Evolutionary conservation across 2,797 vertebrate genomes (phyloP).

Genomic region (Schizopygopsis pylzovi): DNA sequence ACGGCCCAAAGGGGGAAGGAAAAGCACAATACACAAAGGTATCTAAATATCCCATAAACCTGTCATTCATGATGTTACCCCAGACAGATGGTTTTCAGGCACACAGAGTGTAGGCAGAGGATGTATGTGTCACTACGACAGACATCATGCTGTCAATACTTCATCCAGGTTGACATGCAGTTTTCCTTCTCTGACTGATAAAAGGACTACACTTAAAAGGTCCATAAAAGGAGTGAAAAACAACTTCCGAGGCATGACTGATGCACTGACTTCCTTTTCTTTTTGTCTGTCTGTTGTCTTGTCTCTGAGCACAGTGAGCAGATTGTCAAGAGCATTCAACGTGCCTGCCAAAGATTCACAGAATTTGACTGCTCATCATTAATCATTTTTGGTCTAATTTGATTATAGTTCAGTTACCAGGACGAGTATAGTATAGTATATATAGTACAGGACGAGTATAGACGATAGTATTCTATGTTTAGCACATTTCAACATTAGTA

Average conservation of each 20-base stretch:
- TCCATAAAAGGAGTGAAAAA: constrained; percentile 2
- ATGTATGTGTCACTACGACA: constrained; percentile 18
- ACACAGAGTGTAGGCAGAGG: background rate
- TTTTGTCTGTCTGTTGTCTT: background rate
- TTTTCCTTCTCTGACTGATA: constrained; percentile 25
- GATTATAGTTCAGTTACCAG: background rate
- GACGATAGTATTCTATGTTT: background rate
- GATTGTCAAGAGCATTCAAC: background rate
- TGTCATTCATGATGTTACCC: background rate
- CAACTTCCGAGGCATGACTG: background rate
- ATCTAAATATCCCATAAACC: constrained; percentile 15
- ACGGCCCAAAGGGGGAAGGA: background rate
- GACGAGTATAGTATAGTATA: background rate
- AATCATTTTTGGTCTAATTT: background rate
- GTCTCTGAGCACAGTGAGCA: background rate
- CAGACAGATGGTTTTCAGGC: constrained; percentile 17
- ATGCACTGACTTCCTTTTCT: background rate
- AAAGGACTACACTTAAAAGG: constrained; percentile 1
- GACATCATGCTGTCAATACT: background rate
- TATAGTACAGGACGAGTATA: background rate
- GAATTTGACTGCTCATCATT: background rate
- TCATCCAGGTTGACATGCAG: background rate
- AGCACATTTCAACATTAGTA: background rate
- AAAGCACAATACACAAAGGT: constrained; percentile 3
- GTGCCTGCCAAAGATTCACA: background rate